phyloP scores from a whole-genome alignment of 2,888 invertebrate species.

The Argyra leucocephala region DNA sequence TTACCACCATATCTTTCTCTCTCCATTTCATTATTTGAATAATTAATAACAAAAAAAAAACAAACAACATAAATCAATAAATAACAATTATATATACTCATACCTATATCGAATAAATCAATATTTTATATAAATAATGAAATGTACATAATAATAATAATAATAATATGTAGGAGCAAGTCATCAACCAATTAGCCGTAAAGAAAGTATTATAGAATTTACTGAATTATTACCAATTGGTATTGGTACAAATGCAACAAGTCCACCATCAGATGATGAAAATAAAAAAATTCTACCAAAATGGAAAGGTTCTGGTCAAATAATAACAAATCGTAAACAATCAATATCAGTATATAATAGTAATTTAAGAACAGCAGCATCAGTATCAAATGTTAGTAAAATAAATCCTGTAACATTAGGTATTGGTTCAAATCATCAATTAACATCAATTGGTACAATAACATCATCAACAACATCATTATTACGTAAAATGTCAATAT shows the following conservation, averaged over 20 bases:
- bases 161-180: constrained; percentile 38
- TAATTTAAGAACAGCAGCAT: constrained; percentile 36
- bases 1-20: too few relatives aligned
- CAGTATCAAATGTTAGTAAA: constrained; percentile 37
- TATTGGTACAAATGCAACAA: constrained; percentile 45
- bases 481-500: constrained; percentile 6
- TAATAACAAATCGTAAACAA: constrained; percentile 35
- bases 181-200: constrained; percentile 41
- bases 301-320: constrained; percentile 41
- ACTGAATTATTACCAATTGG: constrained; percentile 41
- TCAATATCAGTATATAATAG: constrained; percentile 29
- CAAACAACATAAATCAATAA: too few relatives aligned
- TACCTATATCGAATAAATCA: too few relatives aligned
- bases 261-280: constrained; percentile 51
- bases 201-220: constrained; percentile 52
- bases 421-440: constrained; percentile 15
- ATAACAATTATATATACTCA: too few relatives aligned
- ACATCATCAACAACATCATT: constrained; percentile 20
- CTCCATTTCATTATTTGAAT: too few relatives aligned
- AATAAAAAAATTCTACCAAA: constrained; percentile 34
- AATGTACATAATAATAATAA: too few relatives aligned
- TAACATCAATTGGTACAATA: constrained; percentile 7
- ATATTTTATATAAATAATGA: too few relatives aligned
- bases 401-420: constrained; percentile 17
- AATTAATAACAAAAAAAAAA: too few relatives aligned